Evolutionary conservation across 1,140 invertebrate species (phyloP), one percentile per base, ranked within the genome.

Genomic region (Megalonaias nervosa): DNA sequence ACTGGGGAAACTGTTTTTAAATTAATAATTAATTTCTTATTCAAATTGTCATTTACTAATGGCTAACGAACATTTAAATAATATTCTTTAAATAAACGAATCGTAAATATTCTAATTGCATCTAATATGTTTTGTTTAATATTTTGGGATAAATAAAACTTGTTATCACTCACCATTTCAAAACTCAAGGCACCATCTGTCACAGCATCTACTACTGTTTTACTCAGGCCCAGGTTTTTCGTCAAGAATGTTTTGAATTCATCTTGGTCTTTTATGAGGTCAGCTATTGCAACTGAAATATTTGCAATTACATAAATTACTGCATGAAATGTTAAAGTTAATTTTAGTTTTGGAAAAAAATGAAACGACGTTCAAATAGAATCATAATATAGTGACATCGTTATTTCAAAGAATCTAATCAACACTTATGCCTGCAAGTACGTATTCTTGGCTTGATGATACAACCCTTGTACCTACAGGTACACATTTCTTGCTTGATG

Each of bases 271-370:
- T 86, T 85, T 31, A 85, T 38, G 17, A 89, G 66, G 67, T 87
- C 83, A 23, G 74, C 81, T 5, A 89, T 79, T 21, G 80, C 57
- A 60, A 87, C 88, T 88, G 82, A 48, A 82, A 82, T 64, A 38
- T 64, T 64, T 12, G 55, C 59, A 59, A n/a, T n/a, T 55, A n/a
- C 48, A 14, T 31, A 11, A 17, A 58, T 58, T 72, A 48, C 11
- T 48, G 38, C 38, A 11, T 48, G 38, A 4, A 48, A 0, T 48
- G 11, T 48, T 48, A 48, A 48, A 48, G 9, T 48, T 48, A 48
- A 31, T 48, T 48, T 48, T 48, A 48, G 38, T 48, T 48, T 48
- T 1, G 1, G 6, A 6, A 9, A 9, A 1, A 48, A 16, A 68
- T n/a, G 6, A 75, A 21, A 1, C 26, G 38, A 38, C 15, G 19